Evolutionary conservation across 1,140 invertebrate genomes (phyloP).

Genomic region (Lepidurus arcticus): DNA sequence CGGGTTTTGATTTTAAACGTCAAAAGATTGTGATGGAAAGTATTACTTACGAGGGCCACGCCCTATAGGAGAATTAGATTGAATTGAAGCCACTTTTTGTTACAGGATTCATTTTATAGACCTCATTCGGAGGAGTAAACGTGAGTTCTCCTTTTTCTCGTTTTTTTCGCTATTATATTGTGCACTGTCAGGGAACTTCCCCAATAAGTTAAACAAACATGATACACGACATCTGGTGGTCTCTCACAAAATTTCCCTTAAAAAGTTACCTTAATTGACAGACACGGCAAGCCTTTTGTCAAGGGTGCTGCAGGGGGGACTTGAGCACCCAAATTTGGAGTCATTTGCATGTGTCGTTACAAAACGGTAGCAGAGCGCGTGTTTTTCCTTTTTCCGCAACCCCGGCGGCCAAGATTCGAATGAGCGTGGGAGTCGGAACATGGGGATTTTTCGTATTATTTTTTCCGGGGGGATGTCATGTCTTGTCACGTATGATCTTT

Average conservation of each 20-base stretch:
- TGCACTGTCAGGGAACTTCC: neutral
- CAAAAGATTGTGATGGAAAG: slow-evolving; percentile 22
- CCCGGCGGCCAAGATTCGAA: neutral
- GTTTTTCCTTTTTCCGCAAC: neutral
- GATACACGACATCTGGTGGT: neutral
- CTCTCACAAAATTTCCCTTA: neutral
- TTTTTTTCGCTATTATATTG: neutral
- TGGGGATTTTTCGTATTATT: neutral
- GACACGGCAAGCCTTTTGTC: neutral
- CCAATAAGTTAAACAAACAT: neutral
- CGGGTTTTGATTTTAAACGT: slow-evolving; percentile 8
- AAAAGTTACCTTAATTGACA: neutral
- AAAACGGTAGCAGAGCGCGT: neutral
- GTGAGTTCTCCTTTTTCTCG: neutral
- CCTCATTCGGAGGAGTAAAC: neutral
- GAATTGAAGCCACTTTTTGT: neutral
- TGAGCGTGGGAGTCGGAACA: neutral
- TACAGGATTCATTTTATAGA: neutral
- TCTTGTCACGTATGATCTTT: neutral
- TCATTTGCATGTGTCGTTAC: slow-evolving; percentile 21
- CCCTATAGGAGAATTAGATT: neutral
- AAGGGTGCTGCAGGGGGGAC: neutral
- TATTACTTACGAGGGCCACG: neutral
- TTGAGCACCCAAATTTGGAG: neutral
- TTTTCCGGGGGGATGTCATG: neutral